Evolutionary conservation across 2,797 vertebrate species (phyloP).

Genomic region (Catamblyrhynchus diadema): DNA sequence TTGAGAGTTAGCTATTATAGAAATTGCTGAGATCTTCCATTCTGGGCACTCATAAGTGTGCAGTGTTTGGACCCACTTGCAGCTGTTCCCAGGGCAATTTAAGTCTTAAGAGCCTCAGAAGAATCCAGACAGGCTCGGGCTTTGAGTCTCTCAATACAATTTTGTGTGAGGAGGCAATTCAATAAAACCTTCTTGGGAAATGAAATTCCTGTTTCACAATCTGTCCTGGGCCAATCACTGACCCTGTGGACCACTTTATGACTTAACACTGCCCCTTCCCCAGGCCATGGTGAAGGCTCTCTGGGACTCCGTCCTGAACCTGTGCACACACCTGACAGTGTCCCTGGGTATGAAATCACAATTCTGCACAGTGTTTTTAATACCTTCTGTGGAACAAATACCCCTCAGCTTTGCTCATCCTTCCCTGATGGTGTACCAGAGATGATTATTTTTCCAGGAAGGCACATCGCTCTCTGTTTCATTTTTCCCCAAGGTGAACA

Average conservation of each 20-base stretch:
- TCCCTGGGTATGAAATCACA: background rate
- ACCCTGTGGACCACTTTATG: background rate
- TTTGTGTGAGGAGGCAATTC: background rate
- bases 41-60: background rate
- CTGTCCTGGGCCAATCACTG: background rate
- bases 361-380: background rate
- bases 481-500: background rate
- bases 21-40: background rate
- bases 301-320: background rate
- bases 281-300: rapidly evolving
- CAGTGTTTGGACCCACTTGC: background rate
- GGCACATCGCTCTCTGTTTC: background rate
- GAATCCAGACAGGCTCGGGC: background rate
- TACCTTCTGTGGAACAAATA: background rate
- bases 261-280: background rate
- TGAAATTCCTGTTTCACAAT: background rate
- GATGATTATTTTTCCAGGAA: background rate
- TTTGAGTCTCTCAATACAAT: background rate
- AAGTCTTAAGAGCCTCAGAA: background rate
- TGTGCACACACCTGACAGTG: background rate
- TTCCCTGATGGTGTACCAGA: background rate
- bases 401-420: background rate
- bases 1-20: background rate
- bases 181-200: background rate
- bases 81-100: background rate